Base-by-base conservation (phyloP, 2,888 invertebrate genomes). In the Pristionchus mayeri region DNA sequence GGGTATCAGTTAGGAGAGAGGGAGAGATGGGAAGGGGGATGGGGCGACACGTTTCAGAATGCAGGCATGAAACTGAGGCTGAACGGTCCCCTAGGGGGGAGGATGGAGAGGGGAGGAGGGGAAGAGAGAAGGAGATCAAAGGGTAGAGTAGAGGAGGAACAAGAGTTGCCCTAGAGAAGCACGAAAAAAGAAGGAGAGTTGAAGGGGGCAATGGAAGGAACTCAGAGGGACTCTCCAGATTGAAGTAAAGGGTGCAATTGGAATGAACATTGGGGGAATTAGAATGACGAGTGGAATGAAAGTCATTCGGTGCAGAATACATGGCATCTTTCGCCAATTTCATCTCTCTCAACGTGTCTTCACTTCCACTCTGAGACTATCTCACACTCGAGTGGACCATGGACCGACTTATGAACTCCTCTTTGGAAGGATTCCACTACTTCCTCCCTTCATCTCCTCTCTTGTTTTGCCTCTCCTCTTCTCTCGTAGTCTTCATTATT, bases 1-100 rank as follows among this genome's bases (percentile, higher is more conserved):
- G 37, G 37, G 67, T 34, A 67, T 67, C 67, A 16, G 34, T 67
- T 21, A 37, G 34, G 18, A 44, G n/a, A 44, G 48, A 37, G 37
- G 18, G 75, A 60, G 40, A 30, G 40, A 40, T 13, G 24, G 18
- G 48, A 76, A 48, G 21, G 44, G 27, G 48, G 48, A 37, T 16
- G 67, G 67, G 67, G 37, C 67, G 67, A 67, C 67, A 67, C 67
- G 67, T 67, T 67, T 67, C 67, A 67, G 67, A 67, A 67, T 67
- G 67, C 37, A 67, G 67, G n/a, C 67, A 67, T 37, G 67, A 67
- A 67, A 67, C 67, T 16, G 34, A 60, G 37, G 67, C 21, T 21
- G 37, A 37, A 67, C 34, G 37, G 67, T 34, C 37, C 75, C 48
- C 75, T 48, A 48, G 24, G 44, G 44, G 48, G 34, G 16, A 21